Percentiles rank a stretch among this genome's conserved stretches.
phyloP scores from a whole-genome alignment of 2,888 invertebrate genomes.

The Bursaphelenchus okinawaensis region DNA sequence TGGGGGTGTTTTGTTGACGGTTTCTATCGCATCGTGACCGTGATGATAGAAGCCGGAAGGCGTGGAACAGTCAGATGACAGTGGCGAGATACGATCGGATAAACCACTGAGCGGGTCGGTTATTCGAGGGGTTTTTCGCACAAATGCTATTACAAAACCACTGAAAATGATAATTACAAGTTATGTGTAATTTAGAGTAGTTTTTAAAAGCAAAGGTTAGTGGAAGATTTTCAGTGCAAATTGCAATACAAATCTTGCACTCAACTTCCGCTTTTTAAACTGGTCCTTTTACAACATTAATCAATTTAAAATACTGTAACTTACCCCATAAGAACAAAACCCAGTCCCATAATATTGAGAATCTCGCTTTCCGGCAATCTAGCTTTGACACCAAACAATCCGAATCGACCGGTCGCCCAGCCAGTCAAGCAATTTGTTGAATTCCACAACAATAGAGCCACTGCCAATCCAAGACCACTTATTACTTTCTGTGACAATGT shows the following conservation, averaged over 20 bases:
- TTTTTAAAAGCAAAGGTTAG: no score
- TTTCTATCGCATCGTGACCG: not conserved
- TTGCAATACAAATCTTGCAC: no score
- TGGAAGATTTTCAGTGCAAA: no score
- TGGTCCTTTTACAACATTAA: no score
- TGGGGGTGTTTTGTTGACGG: not conserved
- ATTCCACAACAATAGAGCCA: slow-evolving; percentile 61
- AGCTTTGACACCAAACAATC: slow-evolving; percentile 44
- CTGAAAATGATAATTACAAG: slow-evolving; percentile 10
- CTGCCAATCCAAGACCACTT: slow-evolving; percentile 30
- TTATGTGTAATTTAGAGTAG: not conserved
- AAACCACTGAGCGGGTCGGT: not conserved
- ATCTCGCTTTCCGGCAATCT: slow-evolving; percentile 19
- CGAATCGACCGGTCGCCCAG: slow-evolving; percentile 60
- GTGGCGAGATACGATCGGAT: not conserved
- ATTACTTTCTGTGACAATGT: slow-evolving; percentile 58
- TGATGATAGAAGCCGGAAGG: not conserved
- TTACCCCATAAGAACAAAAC: slow-evolving; percentile 19
- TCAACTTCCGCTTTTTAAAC: no score
- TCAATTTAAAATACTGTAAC: no score
- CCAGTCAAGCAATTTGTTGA: slow-evolving; percentile 60
- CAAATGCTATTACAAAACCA: slow-evolving; percentile 21
- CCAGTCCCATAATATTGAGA: slow-evolving; percentile 24
- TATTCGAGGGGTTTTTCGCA: slow-evolving; percentile 12
- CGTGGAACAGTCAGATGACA: not conserved